phyloP scores from a whole-genome alignment of 2,888 invertebrate species.

The Agrotis ipsilon region DNA sequence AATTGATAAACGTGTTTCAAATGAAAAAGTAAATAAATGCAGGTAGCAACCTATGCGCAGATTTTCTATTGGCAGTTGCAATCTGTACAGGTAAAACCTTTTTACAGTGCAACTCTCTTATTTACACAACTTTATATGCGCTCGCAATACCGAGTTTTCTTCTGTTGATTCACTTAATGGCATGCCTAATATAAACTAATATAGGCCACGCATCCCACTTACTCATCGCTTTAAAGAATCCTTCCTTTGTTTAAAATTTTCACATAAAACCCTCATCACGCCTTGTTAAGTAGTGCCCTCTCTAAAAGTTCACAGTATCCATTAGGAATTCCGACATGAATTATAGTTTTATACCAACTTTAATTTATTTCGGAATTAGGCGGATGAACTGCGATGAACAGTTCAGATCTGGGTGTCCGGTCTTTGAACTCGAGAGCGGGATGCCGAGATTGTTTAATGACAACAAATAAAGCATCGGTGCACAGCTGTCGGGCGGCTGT shows the following conservation, averaged over 20 bases:
- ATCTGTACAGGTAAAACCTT: not conserved
- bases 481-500: conserved; percentile 81
- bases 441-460: conserved; percentile 77
- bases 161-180: conserved; percentile 46
- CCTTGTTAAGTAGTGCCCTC: conserved; percentile 31
- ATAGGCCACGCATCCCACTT: conserved; percentile 58
- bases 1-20: conserved; percentile 50
- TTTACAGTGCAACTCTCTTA: not conserved
- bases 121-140: not conserved
- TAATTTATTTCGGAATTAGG: conserved; percentile 68
- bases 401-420: conserved; percentile 73
- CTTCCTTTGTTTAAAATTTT: conserved; percentile 68
- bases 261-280: conserved; percentile 51
- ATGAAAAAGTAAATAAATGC: conserved; percentile 29
- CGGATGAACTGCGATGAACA: conserved; percentile 76
- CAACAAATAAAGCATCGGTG: conserved; percentile 79
- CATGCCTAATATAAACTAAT: conserved; percentile 43
- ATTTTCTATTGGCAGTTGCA: conserved; percentile 5
- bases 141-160: conserved; percentile 21
- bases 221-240: conserved; percentile 74
- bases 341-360: conserved; percentile 6
- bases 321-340: conserved; percentile 7
- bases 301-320: conserved; percentile 23
- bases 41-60: not conserved
- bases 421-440: conserved; percentile 84